phyloP scores from a whole-genome alignment of 1,140 invertebrate genomes.

The Rhynchophorus ferrugineus region DNA sequence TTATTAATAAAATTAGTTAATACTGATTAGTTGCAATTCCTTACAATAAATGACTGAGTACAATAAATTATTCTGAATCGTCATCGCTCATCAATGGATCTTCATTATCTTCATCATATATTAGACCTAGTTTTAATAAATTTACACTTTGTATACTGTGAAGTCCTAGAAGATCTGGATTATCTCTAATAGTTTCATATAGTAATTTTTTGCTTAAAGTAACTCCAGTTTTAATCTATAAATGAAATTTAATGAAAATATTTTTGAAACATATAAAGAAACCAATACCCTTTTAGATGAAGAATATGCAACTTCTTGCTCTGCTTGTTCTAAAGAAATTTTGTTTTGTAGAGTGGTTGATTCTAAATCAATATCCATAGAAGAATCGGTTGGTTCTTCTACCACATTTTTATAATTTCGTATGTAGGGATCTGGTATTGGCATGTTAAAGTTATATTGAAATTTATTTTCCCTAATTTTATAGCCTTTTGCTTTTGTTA shows the following conservation, averaged over 20 bases:
- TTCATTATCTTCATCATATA: conserved; percentile 3
- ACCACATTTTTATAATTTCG: conserved; percentile 42
- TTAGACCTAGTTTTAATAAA: conserved; percentile 14
- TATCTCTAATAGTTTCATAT: conserved; percentile 15
- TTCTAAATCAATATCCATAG: conserved; percentile 31
- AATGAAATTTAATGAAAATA: background rate
- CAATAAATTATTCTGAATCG: conserved; percentile 5
- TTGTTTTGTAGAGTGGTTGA: conserved; percentile 29
- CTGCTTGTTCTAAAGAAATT: conserved; percentile 30
- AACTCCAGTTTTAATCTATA: conserved; percentile 10
- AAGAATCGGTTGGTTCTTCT: conserved; percentile 30
- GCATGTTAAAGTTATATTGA: conserved; percentile 46
- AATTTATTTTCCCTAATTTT: conserved; percentile 47
- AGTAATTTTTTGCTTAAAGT: conserved; percentile 14
- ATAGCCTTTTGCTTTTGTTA: conserved; percentile 47
- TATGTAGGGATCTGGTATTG: conserved; percentile 48
- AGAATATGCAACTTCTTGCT: conserved; percentile 35
- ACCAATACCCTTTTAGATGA: conserved; percentile 22
- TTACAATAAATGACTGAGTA: too few species aligned
- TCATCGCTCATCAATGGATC: conserved; percentile 3
- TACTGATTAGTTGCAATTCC: too few species aligned
- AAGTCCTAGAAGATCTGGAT: conserved; percentile 17
- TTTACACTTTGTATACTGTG: conserved; percentile 19
- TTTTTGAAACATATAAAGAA: background rate
- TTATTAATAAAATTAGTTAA: too few species aligned